These are phyloP conservation scores for Dichetophora obliterata DNA, from an alignment of 2,888 invertebrate genomes.

Conservation along the genomic window DNA sequence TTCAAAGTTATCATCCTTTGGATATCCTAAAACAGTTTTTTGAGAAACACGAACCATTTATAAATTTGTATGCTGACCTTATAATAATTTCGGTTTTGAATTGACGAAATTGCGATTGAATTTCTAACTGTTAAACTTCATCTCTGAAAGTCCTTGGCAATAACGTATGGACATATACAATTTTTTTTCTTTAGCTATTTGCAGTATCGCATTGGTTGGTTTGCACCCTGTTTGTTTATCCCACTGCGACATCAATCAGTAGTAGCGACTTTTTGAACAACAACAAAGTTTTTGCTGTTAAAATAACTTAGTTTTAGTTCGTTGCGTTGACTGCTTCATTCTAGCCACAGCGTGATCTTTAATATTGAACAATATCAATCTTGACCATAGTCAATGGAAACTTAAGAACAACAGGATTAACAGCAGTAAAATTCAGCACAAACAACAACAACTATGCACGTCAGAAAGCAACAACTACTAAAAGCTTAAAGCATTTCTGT, in stretches of 20 bases:
- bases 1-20: too few relatives aligned
- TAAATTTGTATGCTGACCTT: too few relatives aligned
- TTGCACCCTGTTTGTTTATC: not conserved
- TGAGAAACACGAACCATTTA: too few relatives aligned
- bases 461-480: not conserved
- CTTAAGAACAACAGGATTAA: conserved; percentile 1
- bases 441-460: not conserved
- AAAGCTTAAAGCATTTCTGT: not conserved
- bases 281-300: not conserved
- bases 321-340: not conserved
- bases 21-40: too few relatives aligned
- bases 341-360: conserved; percentile 32
- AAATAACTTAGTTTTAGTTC: conserved; percentile 1
- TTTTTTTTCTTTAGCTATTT: too few relatives aligned
- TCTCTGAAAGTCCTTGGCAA: too few relatives aligned
- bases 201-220: too few relatives aligned
- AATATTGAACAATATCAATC: conserved; percentile 34
- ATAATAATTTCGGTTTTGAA: too few relatives aligned
- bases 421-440: not conserved
- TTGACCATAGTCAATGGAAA: conserved; percentile 17
- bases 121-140: too few relatives aligned
- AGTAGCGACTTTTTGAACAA: not conserved
- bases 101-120: too few relatives aligned
- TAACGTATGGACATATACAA: too few relatives aligned
- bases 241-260: not conserved